Percentiles rank a stretch among this genome's conserved stretches.
Conservation (phyloP, 2,888 invertebrate species). For the Halictus quadricinctus region DNA sequence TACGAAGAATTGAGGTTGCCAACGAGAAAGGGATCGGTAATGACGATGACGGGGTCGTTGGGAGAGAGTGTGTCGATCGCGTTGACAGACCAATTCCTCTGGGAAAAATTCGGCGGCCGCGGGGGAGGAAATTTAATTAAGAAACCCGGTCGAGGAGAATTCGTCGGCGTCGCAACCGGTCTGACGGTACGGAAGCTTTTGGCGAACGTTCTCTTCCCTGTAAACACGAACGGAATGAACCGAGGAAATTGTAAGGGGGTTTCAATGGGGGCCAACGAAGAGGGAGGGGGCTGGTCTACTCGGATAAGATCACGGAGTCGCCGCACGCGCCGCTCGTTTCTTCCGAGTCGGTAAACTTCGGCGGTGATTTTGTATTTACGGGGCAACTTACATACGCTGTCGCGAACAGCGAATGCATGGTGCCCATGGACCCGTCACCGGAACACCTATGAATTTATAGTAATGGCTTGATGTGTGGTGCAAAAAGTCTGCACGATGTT, state of each 20-base stretch:
- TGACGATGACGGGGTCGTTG: too few species aligned
- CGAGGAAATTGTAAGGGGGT: slow-evolving; percentile 10
- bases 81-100: not conserved
- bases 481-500: not conserved
- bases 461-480: not conserved
- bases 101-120: not conserved
- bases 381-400: slow-evolving; percentile 14
- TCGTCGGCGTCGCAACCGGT: not conserved
- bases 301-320: not conserved
- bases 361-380: slow-evolving; percentile 37
- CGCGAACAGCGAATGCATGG: not conserved
- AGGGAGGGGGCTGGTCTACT: not conserved
- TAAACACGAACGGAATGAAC: not conserved
- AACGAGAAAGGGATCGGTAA: too few species aligned
- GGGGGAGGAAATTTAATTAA: slow-evolving; percentile 29
- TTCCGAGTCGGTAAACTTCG: slow-evolving; percentile 25
- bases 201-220: not conserved
- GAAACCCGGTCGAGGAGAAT: slow-evolving; percentile 3
- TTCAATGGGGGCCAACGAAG: not conserved
- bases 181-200: slow-evolving; percentile 8
- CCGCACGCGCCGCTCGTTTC: slow-evolving; percentile 31
- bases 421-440: not conserved
- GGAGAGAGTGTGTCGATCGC: not conserved
- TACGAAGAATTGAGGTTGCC: too few species aligned
- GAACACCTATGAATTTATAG: slow-evolving; percentile 6